phyloP scores from a whole-genome alignment of 1,140 invertebrate species.

The Chrysomallon squamiferum region DNA sequence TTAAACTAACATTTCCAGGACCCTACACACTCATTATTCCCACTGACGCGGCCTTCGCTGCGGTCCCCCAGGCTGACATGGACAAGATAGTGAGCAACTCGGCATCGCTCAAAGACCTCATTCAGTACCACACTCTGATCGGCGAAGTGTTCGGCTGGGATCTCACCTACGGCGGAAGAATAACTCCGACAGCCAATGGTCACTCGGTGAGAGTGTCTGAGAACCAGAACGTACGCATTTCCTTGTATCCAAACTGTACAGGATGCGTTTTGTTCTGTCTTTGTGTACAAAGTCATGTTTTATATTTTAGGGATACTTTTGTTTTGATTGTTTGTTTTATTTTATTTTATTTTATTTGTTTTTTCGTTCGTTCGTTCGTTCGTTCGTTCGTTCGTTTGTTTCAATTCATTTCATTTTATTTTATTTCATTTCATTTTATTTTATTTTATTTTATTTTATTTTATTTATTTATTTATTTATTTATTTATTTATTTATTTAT shows the following conservation, averaged over 20 bases:
- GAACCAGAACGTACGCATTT: conserved; percentile 15
- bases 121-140: conserved; percentile 75
- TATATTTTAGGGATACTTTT: too few species aligned
- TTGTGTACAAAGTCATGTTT: not conserved
- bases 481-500: too few species aligned
- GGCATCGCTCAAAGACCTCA: conserved; percentile 56
- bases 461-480: too few species aligned
- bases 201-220: conserved; percentile 40
- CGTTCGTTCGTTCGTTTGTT: too few species aligned
- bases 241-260: not conserved
- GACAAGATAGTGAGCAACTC: not conserved
- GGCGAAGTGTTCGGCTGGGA: conserved; percentile 33
- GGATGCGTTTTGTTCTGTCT: not conserved
- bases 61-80: not conserved
- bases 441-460: too few species aligned
- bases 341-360: too few species aligned
- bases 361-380: too few species aligned
- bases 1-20: not conserved
- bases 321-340: too few species aligned
- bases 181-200: conserved; percentile 36
- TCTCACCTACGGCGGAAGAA: conserved; percentile 21
- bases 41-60: not conserved
- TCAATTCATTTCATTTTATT: too few species aligned
- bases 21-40: not conserved
- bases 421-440: too few species aligned